Base-by-base conservation (phyloP, 2,113 vertebrate species). In the cattle (Bos taurus) region DNA sequence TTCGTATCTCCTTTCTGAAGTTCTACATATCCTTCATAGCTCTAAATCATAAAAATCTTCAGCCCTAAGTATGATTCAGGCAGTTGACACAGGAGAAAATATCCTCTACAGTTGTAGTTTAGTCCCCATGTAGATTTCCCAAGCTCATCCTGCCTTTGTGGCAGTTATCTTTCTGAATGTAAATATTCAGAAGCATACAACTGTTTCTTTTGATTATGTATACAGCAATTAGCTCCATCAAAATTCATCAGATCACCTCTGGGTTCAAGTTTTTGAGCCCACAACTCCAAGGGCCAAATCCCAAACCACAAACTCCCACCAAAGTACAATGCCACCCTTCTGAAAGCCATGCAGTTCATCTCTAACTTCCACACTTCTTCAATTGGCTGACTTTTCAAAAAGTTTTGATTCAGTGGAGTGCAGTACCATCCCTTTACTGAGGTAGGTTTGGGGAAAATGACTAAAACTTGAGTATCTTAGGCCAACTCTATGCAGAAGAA, bases 51-150 rank as follows among this genome's bases (percentile, higher is more conserved):
- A 97, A 97, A 98, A 98, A 97, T 96, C 96, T 99, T 98, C 98
- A 98, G 97, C 97, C 98, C 98, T 98, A 99, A 46, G 97, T 98
- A 97, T 98, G 98, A 98, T 98, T 97, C 98, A 97, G 98, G 97
- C 97, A 98, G 98, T 98, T 98, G 98, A 98, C 19, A 98, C 96
- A 96, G 77, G 62, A 88, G 91, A 60, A 98, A 98, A 98, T 97
- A 97, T 50, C 96, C 97, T 97, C 81, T 95, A 95, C 6, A 15
- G 97, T 6, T 91, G 13, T 85, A 88, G 89, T 43, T 88, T 21
- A 91, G 86, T 95, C 14, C 25, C 33, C 46, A 23, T 16, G 7
- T 52, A 92, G 28, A 95, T 46, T 90, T 94, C 88, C 77, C 43
- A 91, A 95, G 86, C 8, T 48, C 28, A 67, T 33, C 19, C 40